Conservation (phyloP, 37 sponge, comb jelly and placozoan species). For the Hormiphora californensis region DNA sequence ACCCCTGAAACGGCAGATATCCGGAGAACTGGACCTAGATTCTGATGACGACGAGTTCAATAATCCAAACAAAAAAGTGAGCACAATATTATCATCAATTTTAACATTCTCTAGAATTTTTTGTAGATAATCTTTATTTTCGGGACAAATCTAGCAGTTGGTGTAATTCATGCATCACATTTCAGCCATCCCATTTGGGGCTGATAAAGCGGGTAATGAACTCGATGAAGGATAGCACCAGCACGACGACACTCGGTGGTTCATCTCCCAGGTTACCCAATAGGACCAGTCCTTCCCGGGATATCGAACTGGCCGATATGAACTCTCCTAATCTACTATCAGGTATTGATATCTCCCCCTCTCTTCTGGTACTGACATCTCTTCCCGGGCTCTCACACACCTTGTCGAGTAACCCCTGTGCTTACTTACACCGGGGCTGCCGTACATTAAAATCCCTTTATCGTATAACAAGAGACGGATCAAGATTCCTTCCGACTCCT, state of each 20-base stretch:
- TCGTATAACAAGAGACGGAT: too few species aligned
- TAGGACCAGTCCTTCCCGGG: background rate
- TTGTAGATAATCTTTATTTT: too few species aligned
- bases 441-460: too few species aligned
- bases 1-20: slow-evolving; percentile 21
- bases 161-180: background rate
- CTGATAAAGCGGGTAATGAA: too few species aligned
- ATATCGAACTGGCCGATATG: background rate
- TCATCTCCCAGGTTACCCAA: slow-evolving; percentile 4
- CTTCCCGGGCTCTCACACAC: too few species aligned
- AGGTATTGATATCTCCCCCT: background rate
- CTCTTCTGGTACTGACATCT: too few species aligned
- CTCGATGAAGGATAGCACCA: slow-evolving; percentile 38
- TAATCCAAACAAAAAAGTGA: slow-evolving; percentile 35
- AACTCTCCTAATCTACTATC: slow-evolving; percentile 50
- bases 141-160: background rate
- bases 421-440: too few species aligned
- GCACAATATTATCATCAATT: too few species aligned
- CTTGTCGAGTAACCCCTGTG: too few species aligned
- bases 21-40: slow-evolving; percentile 35
- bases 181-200: slow-evolving; percentile 46
- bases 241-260: too few species aligned
- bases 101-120: too few species aligned
- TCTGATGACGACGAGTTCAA: slow-evolving; percentile 44
- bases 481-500: too few species aligned